phyloP scores from a whole-genome alignment of 2,113 vertebrate species.

The Microtus richardsoni region DNA sequence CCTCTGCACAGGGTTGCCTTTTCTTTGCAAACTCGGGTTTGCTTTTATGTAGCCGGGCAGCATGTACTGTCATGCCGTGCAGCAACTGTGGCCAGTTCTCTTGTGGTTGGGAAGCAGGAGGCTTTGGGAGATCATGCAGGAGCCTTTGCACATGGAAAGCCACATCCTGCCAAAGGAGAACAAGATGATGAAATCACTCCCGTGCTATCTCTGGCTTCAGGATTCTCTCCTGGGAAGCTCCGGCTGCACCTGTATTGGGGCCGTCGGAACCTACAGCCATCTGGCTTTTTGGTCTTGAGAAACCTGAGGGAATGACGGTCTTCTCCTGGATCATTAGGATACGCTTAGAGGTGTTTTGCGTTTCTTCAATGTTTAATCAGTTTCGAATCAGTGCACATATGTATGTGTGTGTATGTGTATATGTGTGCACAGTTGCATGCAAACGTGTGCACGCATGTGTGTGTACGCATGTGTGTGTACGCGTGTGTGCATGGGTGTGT shows the following conservation, averaged over 20 bases:
- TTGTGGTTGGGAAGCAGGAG: conserved; percentile 9
- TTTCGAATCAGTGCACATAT: not conserved
- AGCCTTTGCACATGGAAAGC: not conserved
- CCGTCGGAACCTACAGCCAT: not conserved
- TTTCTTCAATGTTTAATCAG: not conserved
- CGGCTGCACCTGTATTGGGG: not conserved
- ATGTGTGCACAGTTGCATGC: not conserved
- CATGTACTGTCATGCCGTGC: conserved; percentile 16
- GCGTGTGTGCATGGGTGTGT: not conserved
- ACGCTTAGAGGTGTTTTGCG: not conserved
- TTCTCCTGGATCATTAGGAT: not conserved
- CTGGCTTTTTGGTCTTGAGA: not conserved
- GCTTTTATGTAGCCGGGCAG: conserved; percentile 58
- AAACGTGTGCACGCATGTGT: too few relatives aligned
- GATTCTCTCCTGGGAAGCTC: not conserved
- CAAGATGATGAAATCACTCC: not conserved
- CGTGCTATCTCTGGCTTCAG: not conserved
- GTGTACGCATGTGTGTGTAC: not conserved
- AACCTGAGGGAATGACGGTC: not conserved
- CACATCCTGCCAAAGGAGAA: not conserved
- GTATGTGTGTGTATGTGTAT: not conserved
- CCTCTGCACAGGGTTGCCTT: conserved; percentile 45
- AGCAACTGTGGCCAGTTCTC: conserved; percentile 19
- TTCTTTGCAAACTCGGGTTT: conserved; percentile 57
- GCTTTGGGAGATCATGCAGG: not conserved